phyloP scores from a whole-genome alignment of 2,797 vertebrate species.

The Aphelocoma californica region DNA sequence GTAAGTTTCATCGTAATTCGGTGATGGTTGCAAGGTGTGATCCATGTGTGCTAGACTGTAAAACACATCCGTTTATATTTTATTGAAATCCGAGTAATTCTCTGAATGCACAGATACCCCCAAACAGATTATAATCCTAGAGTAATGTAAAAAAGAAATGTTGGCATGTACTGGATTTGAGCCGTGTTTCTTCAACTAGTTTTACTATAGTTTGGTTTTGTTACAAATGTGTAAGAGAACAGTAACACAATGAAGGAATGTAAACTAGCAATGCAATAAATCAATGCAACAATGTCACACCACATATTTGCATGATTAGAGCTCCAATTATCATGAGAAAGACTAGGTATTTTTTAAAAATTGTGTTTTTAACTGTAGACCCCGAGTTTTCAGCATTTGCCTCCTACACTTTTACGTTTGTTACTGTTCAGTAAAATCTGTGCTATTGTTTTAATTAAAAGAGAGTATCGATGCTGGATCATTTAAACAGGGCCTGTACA shows the following conservation, averaged over 20 bases:
- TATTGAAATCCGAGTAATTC: background rate
- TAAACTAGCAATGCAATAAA: constrained; percentile 11
- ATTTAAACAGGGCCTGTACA: background rate
- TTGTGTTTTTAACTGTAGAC: background rate
- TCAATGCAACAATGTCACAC: background rate
- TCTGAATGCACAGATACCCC: background rate
- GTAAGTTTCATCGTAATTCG: background rate
- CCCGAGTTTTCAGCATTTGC: background rate
- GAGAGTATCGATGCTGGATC: background rate
- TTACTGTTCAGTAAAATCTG: constrained; percentile 34
- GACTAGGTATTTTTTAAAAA: background rate
- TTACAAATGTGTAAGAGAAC: background rate
- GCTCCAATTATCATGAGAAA: background rate
- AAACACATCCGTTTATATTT: background rate
- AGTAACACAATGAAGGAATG: constrained; percentile 20
- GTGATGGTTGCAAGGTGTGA: background rate
- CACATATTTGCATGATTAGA: background rate
- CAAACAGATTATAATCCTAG: background rate
- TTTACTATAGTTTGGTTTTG: constrained; percentile 32
- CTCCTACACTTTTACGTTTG: background rate
- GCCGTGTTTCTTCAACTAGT: background rate
- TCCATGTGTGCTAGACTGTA: background rate
- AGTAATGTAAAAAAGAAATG: background rate
- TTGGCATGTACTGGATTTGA: background rate
- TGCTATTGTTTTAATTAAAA: constrained; percentile 54